Evolutionary conservation across 2,888 invertebrate species (phyloP).

Genomic region (Drosophila kanekoi): DNA sequence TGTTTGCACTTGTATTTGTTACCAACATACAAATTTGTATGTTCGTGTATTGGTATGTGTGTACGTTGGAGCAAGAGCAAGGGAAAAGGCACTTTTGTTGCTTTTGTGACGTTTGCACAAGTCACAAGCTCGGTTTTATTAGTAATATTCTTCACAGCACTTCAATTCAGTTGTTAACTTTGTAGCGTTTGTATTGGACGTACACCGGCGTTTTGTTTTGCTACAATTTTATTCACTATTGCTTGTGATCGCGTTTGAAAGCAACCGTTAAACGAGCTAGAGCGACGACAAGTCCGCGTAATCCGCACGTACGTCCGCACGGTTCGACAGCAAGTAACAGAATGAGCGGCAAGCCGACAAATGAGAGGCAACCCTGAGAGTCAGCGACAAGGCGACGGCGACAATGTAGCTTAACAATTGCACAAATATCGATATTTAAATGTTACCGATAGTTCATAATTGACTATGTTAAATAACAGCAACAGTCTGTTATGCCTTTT

Average conservation of each 20-base stretch:
- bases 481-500: not conserved
- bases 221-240: constrained; percentile 32
- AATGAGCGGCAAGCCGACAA: constrained; percentile 42
- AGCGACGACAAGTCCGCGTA: constrained; percentile 1
- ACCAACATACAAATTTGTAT: constrained; percentile 43
- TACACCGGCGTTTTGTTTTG: constrained; percentile 24
- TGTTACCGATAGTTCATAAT: constrained; percentile 5
- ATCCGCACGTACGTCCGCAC: constrained; percentile 25
- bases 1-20: constrained; percentile 60
- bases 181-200: constrained; percentile 8
- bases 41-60: constrained; percentile 3
- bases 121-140: constrained; percentile 24
- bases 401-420: not conserved
- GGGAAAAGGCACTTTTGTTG: constrained; percentile 49
- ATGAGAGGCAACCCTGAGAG: constrained; percentile 30
- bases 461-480: constrained; percentile 8
- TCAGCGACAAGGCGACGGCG: constrained; percentile 8
- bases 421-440: constrained; percentile 18
- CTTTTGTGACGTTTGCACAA: constrained; percentile 50
- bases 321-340: constrained; percentile 33
- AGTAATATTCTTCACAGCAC: constrained; percentile 27
- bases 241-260: constrained; percentile 47
- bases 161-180: not conserved
- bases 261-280: constrained; percentile 30
- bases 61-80: constrained; percentile 15